Evolutionary conservation across 1,140 invertebrate species (phyloP).

Genomic region (Kradibia gibbosae): DNA sequence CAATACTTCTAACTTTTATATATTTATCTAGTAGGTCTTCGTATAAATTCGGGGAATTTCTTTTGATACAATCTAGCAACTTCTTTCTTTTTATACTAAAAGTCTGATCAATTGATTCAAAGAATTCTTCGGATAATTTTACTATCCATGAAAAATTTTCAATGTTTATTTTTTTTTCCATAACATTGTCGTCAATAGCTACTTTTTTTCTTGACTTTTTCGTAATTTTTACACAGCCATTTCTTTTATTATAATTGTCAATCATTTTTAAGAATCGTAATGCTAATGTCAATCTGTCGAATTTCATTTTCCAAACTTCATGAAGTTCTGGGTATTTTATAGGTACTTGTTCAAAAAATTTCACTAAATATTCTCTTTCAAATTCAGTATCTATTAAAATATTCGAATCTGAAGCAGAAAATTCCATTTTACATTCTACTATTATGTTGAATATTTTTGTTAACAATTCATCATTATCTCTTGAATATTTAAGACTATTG

Average conservation of each 20-base stretch:
- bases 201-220: neutral
- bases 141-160: constrained; percentile 23
- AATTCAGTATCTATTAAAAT: neutral
- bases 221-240: neutral
- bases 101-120: neutral
- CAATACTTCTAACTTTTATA: neutral
- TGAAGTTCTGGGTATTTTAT: constrained; percentile 15
- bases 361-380: constrained; percentile 6
- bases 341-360: neutral
- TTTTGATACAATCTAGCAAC: neutral
- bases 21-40: neutral
- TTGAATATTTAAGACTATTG: neutral
- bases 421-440: neutral
- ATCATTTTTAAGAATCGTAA: constrained; percentile 24
- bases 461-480: neutral
- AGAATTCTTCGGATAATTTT: neutral
- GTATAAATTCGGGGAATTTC: neutral
- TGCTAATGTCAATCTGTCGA: neutral
- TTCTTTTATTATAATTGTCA: constrained; percentile 14
- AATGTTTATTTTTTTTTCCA: neutral
- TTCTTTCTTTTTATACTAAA: no score
- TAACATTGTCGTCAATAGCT: neutral
- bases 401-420: neutral
- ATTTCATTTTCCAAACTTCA: neutral
- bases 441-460: neutral